Evolutionary conservation across 2,888 invertebrate species (phyloP).

Genomic region (Stenoptilia bipunctidactyla): DNA sequence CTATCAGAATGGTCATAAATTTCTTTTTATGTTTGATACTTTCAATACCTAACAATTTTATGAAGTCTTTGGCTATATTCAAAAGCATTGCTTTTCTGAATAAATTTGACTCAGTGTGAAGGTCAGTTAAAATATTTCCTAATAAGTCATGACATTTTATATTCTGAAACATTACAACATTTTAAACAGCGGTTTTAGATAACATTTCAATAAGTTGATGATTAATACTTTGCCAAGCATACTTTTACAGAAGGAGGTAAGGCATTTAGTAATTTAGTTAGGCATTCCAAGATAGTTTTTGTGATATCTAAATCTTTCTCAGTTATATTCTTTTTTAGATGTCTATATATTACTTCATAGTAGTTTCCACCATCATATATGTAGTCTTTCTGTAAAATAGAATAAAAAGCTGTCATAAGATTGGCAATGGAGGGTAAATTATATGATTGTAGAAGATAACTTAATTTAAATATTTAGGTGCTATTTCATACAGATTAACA

Average conservation of each 20-base stretch:
- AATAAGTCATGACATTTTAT: slow-evolving; percentile 36
- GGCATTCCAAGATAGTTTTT: slow-evolving; percentile 26
- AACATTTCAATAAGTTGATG: no score
- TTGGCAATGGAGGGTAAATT: slow-evolving; percentile 1
- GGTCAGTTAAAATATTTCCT: slow-evolving; percentile 32
- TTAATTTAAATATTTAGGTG: no score
- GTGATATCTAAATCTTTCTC: slow-evolving; percentile 40
- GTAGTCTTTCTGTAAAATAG: slow-evolving; percentile 16
- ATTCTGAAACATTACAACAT: slow-evolving; percentile 27
- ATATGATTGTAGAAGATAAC: neutral
- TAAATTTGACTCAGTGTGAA: slow-evolving; percentile 41
- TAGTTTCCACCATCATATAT: slow-evolving; percentile 45
- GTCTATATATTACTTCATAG: slow-evolving; percentile 47
- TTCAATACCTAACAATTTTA: slow-evolving; percentile 35
- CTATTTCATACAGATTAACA: no score
- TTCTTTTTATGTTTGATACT: slow-evolving; percentile 34
- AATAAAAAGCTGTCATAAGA: neutral
- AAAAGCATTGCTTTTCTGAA: slow-evolving; percentile 40
- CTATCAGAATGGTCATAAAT: slow-evolving; percentile 35
- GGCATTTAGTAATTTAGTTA: no score
- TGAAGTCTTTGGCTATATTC: slow-evolving; percentile 30
- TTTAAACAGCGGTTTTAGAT: slow-evolving; percentile 26
- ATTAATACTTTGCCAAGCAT: no score
- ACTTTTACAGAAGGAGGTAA: no score
- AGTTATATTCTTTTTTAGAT: slow-evolving; percentile 29